Percentiles rank a stretch among this genome's conserved stretches.
These are phyloP conservation scores for Acanthococcus lagerstroemiae DNA, from an alignment of 2,888 invertebrate genomes.

Conservation along the genomic window DNA sequence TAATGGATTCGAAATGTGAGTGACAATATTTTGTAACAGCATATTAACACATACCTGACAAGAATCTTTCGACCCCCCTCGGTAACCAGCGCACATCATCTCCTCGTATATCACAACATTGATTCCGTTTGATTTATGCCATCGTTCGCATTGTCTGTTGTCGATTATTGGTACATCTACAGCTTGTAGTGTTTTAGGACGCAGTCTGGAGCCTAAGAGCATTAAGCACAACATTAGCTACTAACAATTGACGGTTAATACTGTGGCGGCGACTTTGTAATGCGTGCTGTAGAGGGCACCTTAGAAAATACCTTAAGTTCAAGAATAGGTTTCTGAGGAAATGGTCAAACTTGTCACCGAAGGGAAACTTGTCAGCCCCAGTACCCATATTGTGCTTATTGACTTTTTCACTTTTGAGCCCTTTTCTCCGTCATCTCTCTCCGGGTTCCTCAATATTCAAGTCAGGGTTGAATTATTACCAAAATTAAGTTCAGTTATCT, in stretches of 20 bases:
- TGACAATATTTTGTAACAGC: no score
- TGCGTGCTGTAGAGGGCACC: not conserved
- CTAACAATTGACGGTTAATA: not conserved
- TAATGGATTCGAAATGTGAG: no score
- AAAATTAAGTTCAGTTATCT: no score
- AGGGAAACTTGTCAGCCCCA: no score
- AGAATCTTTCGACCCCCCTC: constrained; percentile 73
- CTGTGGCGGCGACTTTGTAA: not conserved
- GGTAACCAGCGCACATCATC: constrained; percentile 89
- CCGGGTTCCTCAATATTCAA: no score
- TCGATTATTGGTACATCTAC: constrained; percentile 90
- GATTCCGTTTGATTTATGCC: constrained; percentile 65
- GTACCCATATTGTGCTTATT: no score
- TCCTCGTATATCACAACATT: constrained; percentile 87
- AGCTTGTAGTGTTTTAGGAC: constrained; percentile 81
- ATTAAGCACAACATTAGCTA: constrained; percentile 6
- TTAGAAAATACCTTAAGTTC: no score
- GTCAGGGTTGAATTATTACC: no score
- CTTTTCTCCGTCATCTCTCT: no score
- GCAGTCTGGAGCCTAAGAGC: constrained; percentile 65
- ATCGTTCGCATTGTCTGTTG: constrained; percentile 61
- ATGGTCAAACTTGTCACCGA: no score
- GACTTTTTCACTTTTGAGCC: no score
- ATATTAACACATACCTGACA: constrained; percentile 49
- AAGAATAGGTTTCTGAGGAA: no score